Base-by-base conservation (phyloP, 1,140 invertebrate genomes). In the Nasonia giraulti region DNA sequence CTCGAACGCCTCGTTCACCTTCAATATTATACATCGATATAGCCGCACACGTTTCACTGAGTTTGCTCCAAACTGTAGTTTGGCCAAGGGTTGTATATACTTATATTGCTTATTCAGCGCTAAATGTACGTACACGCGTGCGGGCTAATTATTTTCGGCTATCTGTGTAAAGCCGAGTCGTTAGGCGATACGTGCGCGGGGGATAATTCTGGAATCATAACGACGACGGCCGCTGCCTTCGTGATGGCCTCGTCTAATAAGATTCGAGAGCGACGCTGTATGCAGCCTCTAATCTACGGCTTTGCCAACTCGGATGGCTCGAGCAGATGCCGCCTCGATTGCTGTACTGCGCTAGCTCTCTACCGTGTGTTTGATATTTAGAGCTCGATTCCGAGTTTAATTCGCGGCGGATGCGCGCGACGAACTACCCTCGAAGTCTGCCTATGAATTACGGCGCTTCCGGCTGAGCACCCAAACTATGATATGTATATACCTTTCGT, bases 1-100 rank as follows among this genome's bases (percentile, higher is more conserved):
- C 92, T 99, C 99, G 92, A 99, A 99, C 0, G 99, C 99, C 93
- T 99, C 99, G 92, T 99, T 99, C 86, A 99, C 98, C 97, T 98
- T 62, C 8, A 23, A 76, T 14, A 74, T 62, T 1, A 68, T 44
- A 47, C 2, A 55, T 14, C 17, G 6, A 75, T 75, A 33, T 27
- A 27, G 27, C 27, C 27, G 27, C 12, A 33, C 27, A 74, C 4
- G 8, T 73, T 73, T 33, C 31, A 31, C 23, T 23, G 69, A 23
- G 23, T 73, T 47, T 37, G 17, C 17, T 27, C 2, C 4, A 76
- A 44, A 8, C 14, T 50, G 14, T 14, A 50, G 2, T 50, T 50
- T 14, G 47, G 10, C 47, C 5, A 50, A 50, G 50, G 50, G 12
- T 55, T 55, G 50, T 55, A 55, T 55, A 55, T 14, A 55, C 50